Conservation (phyloP, 1,140 invertebrate genomes). For the Neoseiulus cucumeris region DNA sequence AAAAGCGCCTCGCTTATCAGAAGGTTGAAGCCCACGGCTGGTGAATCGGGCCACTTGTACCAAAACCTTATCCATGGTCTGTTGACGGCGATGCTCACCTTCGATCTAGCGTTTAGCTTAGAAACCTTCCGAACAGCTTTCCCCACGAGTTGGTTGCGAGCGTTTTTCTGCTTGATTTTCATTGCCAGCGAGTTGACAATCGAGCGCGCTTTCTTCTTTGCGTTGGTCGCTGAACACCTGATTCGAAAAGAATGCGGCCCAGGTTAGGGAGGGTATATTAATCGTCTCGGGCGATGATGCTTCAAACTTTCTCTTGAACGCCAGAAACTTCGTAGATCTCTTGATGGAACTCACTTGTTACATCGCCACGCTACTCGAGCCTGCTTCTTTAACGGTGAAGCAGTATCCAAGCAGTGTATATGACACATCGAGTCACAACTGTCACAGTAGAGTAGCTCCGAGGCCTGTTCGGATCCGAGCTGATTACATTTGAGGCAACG, state of each 20-base stretch:
- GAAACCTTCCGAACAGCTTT: too few species aligned
- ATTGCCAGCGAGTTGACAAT: neutral
- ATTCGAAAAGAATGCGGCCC: neutral
- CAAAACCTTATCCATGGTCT: too few species aligned
- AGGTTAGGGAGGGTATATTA: neutral
- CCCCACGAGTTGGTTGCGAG: neutral
- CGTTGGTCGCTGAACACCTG: neutral
- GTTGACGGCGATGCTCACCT: too few species aligned
- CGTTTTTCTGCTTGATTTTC: conserved; percentile 8
- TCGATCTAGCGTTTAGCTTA: too few species aligned
- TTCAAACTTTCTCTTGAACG: neutral
- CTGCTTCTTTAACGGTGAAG: neutral
- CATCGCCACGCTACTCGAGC: neutral
- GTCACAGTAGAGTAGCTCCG: conserved; percentile 2
- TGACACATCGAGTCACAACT: conserved; percentile 7
- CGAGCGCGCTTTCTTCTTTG: neutral
- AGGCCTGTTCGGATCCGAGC: neutral
- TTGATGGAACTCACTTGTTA: neutral
- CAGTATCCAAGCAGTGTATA: neutral
- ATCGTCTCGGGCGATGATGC: neutral
- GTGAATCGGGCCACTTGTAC: too few species aligned
- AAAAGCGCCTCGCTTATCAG: too few species aligned
- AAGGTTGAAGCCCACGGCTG: too few species aligned
- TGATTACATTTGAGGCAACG: neutral
- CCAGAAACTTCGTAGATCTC: neutral